Base-by-base conservation (phyloP, 2,797 vertebrate species). In the Kryptolebias ocellatus region DNA sequence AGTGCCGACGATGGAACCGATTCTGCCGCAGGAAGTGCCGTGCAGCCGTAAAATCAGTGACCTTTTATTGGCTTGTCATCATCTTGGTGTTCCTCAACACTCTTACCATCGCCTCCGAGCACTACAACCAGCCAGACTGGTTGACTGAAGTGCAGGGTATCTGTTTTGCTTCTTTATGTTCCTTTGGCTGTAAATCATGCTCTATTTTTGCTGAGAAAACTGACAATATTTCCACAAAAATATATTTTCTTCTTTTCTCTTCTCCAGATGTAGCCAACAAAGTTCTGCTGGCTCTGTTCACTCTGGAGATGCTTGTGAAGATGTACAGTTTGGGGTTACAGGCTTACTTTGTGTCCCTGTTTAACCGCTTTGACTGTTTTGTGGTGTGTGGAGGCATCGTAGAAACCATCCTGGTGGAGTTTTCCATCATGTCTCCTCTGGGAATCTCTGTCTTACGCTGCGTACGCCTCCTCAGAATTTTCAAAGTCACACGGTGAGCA, bases 71-170 rank as follows among this genome's bases (percentile, higher is more conserved):
- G 98, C 94, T 99, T 79, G 98, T 99, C 73, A 99, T 99, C 81
- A 87, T 99, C 86, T 90, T 99, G 91, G 98, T 99, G 86, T 99
- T 99, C 92, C 96, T 99, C 85, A 99, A 99, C 91, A 99, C 98
- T 0, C 94, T 99, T 81, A 99, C 98, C 83, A 99, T 99, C 75
- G 96, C 97, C 68, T 98, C 98, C 0, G 98, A 99, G 85, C 98
- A 99, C 87, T 98, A 99, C 91, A 93, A 98, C 82, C 98, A 99
- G 82, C 95, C 97, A 0, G 87, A 95, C 60, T 99, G 98, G 98
- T 89, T 99, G 78, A 99, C 98, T 0, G 92, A 96, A 90, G 95
- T 97, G 62, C 98, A 99, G 93, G 97, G 98, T 99, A 94, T 64
- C 61, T 62, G 3, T 46, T 42, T 29, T 5, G 17, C 18, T 70